These are phyloP conservation scores for Dendropsophus ebraccatus DNA, from an alignment of 2,113 vertebrate species.

Conservation along the genomic window DNA sequence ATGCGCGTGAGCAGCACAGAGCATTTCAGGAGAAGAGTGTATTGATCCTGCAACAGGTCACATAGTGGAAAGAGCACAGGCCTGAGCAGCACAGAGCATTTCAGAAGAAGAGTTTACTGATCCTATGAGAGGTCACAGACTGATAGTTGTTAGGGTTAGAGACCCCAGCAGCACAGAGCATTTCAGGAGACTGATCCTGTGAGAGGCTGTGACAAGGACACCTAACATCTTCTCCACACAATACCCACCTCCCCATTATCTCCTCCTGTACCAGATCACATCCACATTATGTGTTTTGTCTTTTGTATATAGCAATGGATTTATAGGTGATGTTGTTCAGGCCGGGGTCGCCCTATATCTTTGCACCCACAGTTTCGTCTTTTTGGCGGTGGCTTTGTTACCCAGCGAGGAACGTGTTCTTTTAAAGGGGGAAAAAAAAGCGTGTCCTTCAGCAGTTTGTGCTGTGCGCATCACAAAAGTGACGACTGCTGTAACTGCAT, in stretches of 20 bases:
- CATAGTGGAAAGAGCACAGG: no score
- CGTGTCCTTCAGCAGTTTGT: conserved; percentile 56
- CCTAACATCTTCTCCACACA: no score
- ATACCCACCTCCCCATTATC: no score
- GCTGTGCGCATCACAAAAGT: conserved; percentile 58
- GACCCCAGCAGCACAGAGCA: not conserved
- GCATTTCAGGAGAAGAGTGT: not conserved
- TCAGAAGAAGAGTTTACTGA: not conserved
- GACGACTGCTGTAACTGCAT: conserved; percentile 42
- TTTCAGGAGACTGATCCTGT: not conserved
- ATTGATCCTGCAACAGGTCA: no score
- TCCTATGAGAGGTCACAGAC: not conserved
- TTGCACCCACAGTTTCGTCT: not conserved
- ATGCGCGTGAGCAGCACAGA: not conserved
- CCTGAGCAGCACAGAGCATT: no score
- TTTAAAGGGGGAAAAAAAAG: conserved; percentile 10
- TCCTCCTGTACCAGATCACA: no score
- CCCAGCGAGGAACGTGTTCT: conserved; percentile 9
- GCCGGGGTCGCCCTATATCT: not conserved
- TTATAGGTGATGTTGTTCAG: not conserved
- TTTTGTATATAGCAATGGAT: not conserved
- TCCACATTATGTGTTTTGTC: no score
- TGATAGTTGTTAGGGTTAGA: not conserved
- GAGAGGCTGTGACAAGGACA: not conserved
- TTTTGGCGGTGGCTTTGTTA: conserved; percentile 12